Percentiles rank a stretch among this genome's conserved stretches.
These are phyloP conservation scores for Dermatophagoides farinae DNA, from an alignment of 1,140 invertebrate genomes.

Conservation along the genomic window DNA sequence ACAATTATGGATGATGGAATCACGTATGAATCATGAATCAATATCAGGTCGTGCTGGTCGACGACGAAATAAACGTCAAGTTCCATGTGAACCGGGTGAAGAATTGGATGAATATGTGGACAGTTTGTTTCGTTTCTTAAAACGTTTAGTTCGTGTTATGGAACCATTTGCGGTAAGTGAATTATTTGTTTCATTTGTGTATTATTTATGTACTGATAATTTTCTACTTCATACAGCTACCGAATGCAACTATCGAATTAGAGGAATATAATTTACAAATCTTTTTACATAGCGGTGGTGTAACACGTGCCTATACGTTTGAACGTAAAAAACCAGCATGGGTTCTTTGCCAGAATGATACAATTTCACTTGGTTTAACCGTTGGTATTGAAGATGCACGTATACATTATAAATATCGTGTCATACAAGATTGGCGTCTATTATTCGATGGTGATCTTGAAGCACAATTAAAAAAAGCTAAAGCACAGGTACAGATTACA, in stretches of 20 bases:
- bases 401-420: slow-evolving; percentile 18
- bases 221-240: slow-evolving; percentile 10
- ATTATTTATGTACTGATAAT: neutral
- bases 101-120: slow-evolving; percentile 23
- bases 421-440: slow-evolving; percentile 20
- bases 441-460: slow-evolving; percentile 22
- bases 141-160: slow-evolving; percentile 18
- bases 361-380: slow-evolving; percentile 20
- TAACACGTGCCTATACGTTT: slow-evolving; percentile 20
- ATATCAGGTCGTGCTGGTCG: neutral
- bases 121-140: slow-evolving; percentile 19
- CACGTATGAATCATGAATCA: neutral
- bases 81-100: slow-evolving; percentile 21
- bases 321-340: slow-evolving; percentile 18
- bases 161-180: slow-evolving; percentile 12
- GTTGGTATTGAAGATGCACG: slow-evolving; percentile 19
- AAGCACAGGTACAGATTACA: slow-evolving; percentile 20
- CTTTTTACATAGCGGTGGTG: slow-evolving; percentile 19
- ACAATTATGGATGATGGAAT: neutral
- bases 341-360: slow-evolving; percentile 20
- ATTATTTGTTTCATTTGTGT: neutral
- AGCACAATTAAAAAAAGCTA: slow-evolving; percentile 16
- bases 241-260: slow-evolving; percentile 20
- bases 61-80: slow-evolving; percentile 17
- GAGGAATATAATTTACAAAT: slow-evolving; percentile 19